Conservation (phyloP, 1,140 invertebrate genomes). For the Archivesica marissinica region DNA sequence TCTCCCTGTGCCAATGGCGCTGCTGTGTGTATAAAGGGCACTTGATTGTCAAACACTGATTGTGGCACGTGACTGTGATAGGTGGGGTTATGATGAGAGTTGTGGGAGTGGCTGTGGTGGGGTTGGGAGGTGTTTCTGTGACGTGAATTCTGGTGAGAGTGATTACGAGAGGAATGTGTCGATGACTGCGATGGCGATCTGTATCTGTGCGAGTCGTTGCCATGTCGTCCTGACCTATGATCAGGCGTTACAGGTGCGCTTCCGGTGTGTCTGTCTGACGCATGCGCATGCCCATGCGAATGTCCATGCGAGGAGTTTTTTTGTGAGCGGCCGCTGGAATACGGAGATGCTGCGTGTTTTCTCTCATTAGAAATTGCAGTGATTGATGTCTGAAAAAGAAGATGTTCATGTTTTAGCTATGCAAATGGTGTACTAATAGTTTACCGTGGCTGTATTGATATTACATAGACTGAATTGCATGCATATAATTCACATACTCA, state of each 20-base stretch:
- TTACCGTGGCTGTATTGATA: no score
- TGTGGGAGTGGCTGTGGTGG: constrained; percentile 3
- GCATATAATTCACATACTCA: no score
- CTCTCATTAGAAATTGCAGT: constrained; percentile 31
- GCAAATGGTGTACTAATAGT: no score
- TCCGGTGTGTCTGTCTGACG: neutral
- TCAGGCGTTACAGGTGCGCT: constrained; percentile 24
- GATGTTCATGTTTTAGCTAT: no score
- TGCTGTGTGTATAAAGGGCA: constrained; percentile 36
- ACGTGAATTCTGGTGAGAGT: constrained; percentile 37
- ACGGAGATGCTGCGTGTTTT: neutral
- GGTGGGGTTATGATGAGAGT: neutral
- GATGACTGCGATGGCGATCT: constrained; percentile 29
- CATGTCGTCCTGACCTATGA: constrained; percentile 38
- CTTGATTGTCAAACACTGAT: constrained; percentile 26
- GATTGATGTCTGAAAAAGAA: constrained; percentile 1
- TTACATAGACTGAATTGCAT: no score
- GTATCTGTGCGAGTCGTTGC: constrained; percentile 8
- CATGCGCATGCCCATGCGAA: no score
- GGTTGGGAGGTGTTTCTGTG: constrained; percentile 31
- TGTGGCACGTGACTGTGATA: constrained; percentile 3
- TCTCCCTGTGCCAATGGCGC: constrained; percentile 51
- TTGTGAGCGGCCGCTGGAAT: constrained; percentile 19
- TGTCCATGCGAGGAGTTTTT: neutral
- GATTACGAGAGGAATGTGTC: constrained; percentile 16